A percentile compares a stretch with the other conserved stretches of the same genome.
phyloP scores from a whole-genome alignment of 2,888 invertebrate species.

The Iselma pallidipennis region DNA sequence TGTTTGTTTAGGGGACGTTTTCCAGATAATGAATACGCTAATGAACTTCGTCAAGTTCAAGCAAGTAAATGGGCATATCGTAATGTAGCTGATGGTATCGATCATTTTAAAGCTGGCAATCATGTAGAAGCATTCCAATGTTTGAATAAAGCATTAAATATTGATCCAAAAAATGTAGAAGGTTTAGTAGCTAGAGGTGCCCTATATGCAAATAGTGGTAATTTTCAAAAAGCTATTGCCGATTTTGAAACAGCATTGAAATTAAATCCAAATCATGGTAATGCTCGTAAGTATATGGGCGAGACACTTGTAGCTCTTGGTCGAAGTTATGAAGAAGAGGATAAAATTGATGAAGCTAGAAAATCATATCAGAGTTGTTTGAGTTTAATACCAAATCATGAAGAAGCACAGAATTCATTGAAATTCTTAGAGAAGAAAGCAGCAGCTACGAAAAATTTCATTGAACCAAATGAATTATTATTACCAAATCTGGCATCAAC shows the following conservation, averaged over 20 bases:
- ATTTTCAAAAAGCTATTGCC: conserved; percentile 90
- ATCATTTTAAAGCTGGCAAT: conserved; percentile 90
- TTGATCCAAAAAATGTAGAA: conserved; percentile 90
- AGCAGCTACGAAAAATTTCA: conserved; percentile 60
- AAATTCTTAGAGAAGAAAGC: conserved; percentile 77
- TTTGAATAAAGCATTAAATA: conserved; percentile 88
- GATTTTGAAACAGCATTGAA: conserved; percentile 93
- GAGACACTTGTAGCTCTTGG: conserved; percentile 91
- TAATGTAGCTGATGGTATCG: conserved; percentile 91
- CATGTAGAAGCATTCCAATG: conserved; percentile 95
- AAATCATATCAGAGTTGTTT: conserved; percentile 85
- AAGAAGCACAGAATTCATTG: conserved; percentile 82
- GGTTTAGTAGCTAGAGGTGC: conserved; percentile 91
- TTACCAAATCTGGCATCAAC: conserved; percentile 64
- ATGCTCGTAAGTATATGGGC: conserved; percentile 92
- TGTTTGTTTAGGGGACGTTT: conserved; percentile 67
- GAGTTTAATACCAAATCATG: conserved; percentile 82
- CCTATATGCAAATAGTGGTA: conserved; percentile 90
- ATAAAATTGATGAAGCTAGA: conserved; percentile 81
- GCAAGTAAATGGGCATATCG: conserved; percentile 94
- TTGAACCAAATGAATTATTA: conserved; percentile 66
- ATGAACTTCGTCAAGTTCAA: conserved; percentile 84
- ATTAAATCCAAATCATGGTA: conserved; percentile 86
- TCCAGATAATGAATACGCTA: conserved; percentile 79
- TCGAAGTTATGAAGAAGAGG: conserved; percentile 85